These are phyloP conservation scores for Mimas tiliae DNA, from an alignment of 2,888 invertebrate species.

Conservation along the genomic window DNA sequence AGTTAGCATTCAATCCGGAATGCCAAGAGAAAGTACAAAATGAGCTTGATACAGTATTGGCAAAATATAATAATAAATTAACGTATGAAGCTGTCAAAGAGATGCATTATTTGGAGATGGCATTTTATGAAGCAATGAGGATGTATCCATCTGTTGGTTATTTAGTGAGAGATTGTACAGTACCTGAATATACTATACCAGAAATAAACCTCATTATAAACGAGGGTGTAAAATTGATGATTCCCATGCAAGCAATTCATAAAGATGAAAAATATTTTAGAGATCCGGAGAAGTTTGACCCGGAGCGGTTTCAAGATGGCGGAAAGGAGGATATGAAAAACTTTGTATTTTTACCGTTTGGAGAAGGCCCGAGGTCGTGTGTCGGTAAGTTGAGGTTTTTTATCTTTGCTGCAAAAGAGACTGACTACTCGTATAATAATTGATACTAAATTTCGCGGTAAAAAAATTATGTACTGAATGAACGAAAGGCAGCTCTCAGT, in stretches of 20 bases:
- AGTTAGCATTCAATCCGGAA: conserved; percentile 74
- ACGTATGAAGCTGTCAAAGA: conserved; percentile 73
- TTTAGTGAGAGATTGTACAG: conserved; percentile 65
- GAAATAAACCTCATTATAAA: conserved; percentile 67
- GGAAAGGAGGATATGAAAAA: conserved; percentile 57
- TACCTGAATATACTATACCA: conserved; percentile 69
- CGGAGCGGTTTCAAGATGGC: conserved; percentile 65
- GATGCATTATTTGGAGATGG: conserved; percentile 72
- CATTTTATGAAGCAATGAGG: conserved; percentile 72
- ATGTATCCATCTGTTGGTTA: conserved; percentile 73
- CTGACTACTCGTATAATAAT: too few relatives aligned
- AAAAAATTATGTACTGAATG: too few relatives aligned
- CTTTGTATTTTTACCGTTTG: conserved; percentile 69
- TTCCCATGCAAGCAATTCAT: conserved; percentile 72
- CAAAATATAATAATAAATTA: conserved; percentile 62
- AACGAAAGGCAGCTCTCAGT: too few relatives aligned
- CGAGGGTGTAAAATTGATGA: conserved; percentile 61
- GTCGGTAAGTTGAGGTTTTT: conserved; percentile 61
- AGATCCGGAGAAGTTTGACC: conserved; percentile 65
- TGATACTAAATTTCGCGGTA: too few relatives aligned
- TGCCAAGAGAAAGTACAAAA: conserved; percentile 70
- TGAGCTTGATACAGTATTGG: conserved; percentile 70
- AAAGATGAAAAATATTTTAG: conserved; percentile 70
- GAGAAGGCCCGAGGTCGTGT: conserved; percentile 73
- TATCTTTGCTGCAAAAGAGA: not conserved